Conservation (phyloP, 2,113 vertebrate species). For the Microtus richardsoni region DNA sequence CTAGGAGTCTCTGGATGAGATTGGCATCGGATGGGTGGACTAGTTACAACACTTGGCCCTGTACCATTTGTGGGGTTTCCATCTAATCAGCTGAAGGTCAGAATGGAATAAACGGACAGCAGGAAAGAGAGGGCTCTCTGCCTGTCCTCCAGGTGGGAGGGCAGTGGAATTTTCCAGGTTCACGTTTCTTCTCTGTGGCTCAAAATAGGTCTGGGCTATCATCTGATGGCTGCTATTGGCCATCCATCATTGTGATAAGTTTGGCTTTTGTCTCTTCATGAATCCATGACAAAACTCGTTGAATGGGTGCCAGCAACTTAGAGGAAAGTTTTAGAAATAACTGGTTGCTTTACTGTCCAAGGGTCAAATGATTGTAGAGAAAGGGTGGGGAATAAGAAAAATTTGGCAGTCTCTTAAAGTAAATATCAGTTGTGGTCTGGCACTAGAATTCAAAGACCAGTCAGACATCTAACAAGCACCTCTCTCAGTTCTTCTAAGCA, state of each 20-base stretch:
- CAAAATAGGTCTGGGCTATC: background rate
- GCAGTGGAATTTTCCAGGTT: background rate
- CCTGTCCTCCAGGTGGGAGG: too few species aligned
- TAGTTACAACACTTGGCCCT: background rate
- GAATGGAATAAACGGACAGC: background rate
- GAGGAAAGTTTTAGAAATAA: slow-evolving; percentile 2
- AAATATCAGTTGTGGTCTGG: background rate
- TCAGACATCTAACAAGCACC: background rate
- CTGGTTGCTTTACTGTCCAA: background rate
- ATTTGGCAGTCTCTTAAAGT: background rate
- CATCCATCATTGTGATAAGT: background rate
- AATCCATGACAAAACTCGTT: background rate
- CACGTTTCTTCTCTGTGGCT: background rate
- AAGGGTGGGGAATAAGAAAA: background rate
- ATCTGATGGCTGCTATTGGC: background rate
- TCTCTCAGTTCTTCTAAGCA: background rate
- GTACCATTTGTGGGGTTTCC: background rate
- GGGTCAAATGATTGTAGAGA: background rate
- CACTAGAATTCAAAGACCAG: background rate
- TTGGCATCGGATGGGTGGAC: too few species aligned
- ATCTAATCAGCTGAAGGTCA: background rate
- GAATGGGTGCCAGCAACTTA: background rate
- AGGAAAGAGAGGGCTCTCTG: background rate
- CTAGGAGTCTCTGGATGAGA: background rate
- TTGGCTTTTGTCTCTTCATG: background rate